Percentiles rank a stretch among this genome's conserved stretches.
Evolutionary conservation across 2,888 invertebrate species (phyloP).

Genomic region (Rhogogaster chlorosoma): DNA sequence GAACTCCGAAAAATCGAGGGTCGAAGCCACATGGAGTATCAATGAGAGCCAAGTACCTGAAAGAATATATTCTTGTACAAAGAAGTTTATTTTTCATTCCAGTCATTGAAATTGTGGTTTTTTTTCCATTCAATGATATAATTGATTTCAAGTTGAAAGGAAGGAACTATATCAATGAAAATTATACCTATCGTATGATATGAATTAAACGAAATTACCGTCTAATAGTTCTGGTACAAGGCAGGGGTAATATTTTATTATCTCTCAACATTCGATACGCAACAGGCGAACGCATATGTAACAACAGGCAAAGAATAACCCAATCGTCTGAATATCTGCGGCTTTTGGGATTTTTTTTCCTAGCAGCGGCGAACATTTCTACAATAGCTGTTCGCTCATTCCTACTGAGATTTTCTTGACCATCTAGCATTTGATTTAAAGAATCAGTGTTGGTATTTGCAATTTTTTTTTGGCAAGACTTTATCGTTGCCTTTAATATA

Average conservation of each 20-base stretch:
- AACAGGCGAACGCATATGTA: constrained; percentile 5
- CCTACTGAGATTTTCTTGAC: not conserved
- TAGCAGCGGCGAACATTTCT: not conserved
- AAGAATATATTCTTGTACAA: not conserved
- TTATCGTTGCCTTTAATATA: not conserved
- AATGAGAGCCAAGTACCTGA: not conserved
- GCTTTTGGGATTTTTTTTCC: not conserved
- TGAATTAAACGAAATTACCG: not conserved
- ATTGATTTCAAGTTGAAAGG: not conserved
- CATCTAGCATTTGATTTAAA: not conserved
- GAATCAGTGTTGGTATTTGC: not conserved
- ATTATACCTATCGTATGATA: not conserved
- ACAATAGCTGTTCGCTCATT: constrained; percentile 1
- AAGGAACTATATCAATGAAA: not conserved
- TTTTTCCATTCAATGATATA: not conserved
- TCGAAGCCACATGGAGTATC: not conserved
- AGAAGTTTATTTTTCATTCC: not conserved
- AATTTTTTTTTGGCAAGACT: not conserved
- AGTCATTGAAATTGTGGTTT: not conserved
- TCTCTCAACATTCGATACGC: constrained; percentile 1
- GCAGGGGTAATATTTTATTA: not conserved
- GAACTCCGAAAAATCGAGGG: not conserved
- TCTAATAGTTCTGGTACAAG: constrained; percentile 9
- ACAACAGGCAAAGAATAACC: not conserved
- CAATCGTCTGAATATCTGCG: constrained; percentile 1